Evolutionary conservation across 2,113 vertebrate genomes (phyloP).

Genomic region (Desmodus rotundus): DNA sequence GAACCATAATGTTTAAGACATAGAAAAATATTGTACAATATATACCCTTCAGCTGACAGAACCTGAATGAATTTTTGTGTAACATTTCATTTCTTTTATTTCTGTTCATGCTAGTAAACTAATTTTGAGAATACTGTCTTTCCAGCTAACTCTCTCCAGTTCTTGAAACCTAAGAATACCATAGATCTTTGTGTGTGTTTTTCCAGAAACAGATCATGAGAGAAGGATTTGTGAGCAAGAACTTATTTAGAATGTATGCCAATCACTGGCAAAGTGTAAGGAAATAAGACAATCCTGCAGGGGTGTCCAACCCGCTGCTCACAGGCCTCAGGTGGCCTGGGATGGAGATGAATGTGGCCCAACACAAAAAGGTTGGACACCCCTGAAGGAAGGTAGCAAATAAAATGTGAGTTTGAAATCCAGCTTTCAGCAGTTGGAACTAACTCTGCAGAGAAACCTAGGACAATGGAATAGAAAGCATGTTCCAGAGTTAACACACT

Average conservation of each 20-base stretch:
- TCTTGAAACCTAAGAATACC: neutral
- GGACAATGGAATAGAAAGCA: neutral
- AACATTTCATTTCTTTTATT: slow-evolving; percentile 28
- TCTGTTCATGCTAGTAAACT: neutral
- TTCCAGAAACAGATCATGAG: neutral
- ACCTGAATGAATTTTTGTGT: neutral
- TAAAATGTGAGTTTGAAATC: neutral
- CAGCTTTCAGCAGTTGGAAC: neutral
- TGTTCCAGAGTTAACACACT: neutral
- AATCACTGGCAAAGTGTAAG: neutral
- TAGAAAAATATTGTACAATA: neutral
- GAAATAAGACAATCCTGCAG: neutral
- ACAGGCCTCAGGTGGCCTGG: no score
- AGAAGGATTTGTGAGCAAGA: neutral
- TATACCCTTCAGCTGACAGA: neutral
- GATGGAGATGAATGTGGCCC: no score
- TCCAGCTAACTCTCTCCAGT: neutral
- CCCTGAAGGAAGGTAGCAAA: neutral
- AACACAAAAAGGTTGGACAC: no score
- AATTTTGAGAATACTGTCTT: neutral
- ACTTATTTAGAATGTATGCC: neutral
- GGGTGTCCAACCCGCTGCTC: no score
- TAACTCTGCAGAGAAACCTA: neutral
- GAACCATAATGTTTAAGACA: neutral
- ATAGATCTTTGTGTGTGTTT: neutral